Percentiles rank a stretch among this genome's conserved stretches.
These are phyloP conservation scores for Manis crassicaudata DNA, from an alignment of 2,797 vertebrate species.

Conservation along the genomic window DNA sequence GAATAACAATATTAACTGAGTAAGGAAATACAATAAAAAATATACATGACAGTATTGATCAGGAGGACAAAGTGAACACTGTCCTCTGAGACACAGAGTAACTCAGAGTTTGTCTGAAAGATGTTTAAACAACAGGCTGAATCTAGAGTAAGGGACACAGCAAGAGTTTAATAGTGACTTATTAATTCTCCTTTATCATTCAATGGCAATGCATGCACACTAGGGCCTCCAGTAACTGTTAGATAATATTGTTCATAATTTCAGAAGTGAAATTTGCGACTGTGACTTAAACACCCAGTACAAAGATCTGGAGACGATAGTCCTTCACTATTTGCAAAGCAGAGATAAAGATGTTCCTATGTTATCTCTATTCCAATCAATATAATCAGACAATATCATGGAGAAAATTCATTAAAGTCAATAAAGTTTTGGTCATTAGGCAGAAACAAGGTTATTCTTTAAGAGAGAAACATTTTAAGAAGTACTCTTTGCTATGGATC, in stretches of 20 bases:
- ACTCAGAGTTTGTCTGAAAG: background rate
- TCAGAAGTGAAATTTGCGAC: constrained; percentile 1
- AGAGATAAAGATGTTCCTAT: background rate
- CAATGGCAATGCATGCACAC: background rate
- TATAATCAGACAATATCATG: background rate
- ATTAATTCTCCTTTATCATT: background rate
- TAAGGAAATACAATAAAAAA: constrained; percentile 34
- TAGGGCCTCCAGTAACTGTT: background rate
- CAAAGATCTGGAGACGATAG: background rate
- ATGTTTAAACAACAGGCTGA: background rate
- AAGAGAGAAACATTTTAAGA: constrained; percentile 18
- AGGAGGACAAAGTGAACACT: background rate
- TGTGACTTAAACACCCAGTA: background rate
- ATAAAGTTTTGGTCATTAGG: background rate
- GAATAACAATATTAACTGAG: constrained; percentile 11
- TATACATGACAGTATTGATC: background rate
- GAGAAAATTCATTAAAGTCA: background rate
- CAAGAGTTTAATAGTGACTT: background rate
- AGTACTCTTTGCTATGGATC: background rate
- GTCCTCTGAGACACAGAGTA: background rate
- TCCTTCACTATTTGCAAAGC: background rate
- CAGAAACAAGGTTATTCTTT: constrained; percentile 7
- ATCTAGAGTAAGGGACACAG: background rate
- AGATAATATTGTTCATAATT: background rate
- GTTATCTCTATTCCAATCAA: background rate